Conservation (phyloP, 2,113 vertebrate genomes). For the Campylomormyrus numenius region DNA sequence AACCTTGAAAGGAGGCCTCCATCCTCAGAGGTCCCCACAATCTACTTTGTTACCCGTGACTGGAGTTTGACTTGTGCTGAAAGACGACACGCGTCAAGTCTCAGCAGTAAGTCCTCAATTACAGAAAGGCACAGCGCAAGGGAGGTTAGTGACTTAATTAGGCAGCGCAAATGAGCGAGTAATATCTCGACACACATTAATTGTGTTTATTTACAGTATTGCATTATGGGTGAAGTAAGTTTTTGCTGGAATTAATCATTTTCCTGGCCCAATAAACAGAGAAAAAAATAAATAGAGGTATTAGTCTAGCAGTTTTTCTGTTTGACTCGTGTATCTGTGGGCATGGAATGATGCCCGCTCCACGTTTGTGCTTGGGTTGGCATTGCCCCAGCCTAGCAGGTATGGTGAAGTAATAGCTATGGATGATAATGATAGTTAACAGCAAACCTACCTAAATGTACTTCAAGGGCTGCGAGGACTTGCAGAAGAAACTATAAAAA, state of each 20-base stretch:
- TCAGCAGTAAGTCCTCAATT: slow-evolving; percentile 33
- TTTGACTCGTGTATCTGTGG: neutral
- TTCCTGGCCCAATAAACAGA: neutral
- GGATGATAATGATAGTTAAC: neutral
- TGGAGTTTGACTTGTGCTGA: neutral
- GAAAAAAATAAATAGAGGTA: neutral
- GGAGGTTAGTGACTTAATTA: slow-evolving; percentile 53
- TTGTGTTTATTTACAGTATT: slow-evolving; percentile 35
- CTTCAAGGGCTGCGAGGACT: neutral
- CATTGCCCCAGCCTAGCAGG: neutral
- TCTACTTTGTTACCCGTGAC: neutral
- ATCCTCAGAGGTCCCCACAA: neutral
- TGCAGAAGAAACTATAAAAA: neutral
- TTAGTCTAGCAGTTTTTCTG: neutral
- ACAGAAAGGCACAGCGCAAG: slow-evolving; percentile 42
- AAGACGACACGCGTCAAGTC: neutral
- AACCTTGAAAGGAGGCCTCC: neutral
- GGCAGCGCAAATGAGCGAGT: slow-evolving; percentile 48
- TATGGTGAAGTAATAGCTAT: neutral
- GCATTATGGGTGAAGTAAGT: neutral
- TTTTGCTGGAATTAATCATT: neutral
- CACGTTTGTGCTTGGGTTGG: neutral
- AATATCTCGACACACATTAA: slow-evolving; percentile 47
- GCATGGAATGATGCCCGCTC: neutral
- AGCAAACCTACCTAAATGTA: neutral